Conservation (phyloP, 2,888 invertebrate species). For the Hypomecis atomaria region DNA sequence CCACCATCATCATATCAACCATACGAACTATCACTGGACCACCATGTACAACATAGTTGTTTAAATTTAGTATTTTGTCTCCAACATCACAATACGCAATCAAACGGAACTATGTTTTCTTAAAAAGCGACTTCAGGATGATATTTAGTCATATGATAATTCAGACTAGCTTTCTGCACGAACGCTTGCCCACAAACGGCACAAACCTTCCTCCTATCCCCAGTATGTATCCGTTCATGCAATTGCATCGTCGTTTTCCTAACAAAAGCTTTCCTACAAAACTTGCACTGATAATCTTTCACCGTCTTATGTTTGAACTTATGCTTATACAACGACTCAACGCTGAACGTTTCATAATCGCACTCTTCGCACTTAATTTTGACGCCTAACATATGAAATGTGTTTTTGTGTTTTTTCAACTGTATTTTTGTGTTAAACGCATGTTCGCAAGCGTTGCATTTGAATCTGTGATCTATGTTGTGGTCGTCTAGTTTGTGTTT, state of each 20-base stretch:
- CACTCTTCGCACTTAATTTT: conserved; percentile 65
- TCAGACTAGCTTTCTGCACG: conserved; percentile 75
- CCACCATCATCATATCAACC: too few species aligned
- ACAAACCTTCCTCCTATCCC: conserved; percentile 69
- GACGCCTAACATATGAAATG: conserved; percentile 72
- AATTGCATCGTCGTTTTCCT: conserved; percentile 64
- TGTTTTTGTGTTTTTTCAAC: conserved; percentile 63
- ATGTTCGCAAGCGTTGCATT: conserved; percentile 71
- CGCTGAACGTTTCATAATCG: conserved; percentile 67
- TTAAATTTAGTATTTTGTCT: too few species aligned
- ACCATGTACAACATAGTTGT: too few species aligned
- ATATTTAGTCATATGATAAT: conserved; percentile 76
- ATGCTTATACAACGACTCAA: conserved; percentile 66
- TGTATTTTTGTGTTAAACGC: conserved; percentile 64
- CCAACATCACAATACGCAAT: too few species aligned
- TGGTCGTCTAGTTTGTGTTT: conserved; percentile 65
- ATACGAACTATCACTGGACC: too few species aligned
- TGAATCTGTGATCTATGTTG: conserved; percentile 64
- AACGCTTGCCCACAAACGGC: conserved; percentile 70
- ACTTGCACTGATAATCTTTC: conserved; percentile 72
- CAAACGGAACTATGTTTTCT: not conserved
- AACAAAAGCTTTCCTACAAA: conserved; percentile 73
- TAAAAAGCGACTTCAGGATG: conserved; percentile 71
- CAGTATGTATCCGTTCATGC: conserved; percentile 74
- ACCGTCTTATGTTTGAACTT: conserved; percentile 71